These are phyloP conservation scores for Zosterops pallidus DNA, from an alignment of 2,113 vertebrate species.

Conservation along the genomic window DNA sequence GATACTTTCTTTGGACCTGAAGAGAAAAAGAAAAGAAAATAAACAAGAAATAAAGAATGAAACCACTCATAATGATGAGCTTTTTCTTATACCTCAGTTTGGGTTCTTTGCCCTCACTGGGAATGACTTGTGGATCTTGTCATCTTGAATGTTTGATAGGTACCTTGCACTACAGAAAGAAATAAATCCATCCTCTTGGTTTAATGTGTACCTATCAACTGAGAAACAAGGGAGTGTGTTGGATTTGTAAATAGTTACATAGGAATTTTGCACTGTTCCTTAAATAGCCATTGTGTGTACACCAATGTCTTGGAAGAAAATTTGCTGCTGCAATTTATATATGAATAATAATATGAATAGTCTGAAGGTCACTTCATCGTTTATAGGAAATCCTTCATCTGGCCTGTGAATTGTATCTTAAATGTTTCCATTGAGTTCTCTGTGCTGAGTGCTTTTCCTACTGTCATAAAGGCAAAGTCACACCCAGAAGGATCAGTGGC, in stretches of 20 bases:
- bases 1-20: background rate
- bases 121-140: background rate
- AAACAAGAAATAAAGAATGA: background rate
- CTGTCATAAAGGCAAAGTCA: background rate
- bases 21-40: background rate
- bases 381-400: background rate
- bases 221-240: background rate
- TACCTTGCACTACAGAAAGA: background rate
- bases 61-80: background rate
- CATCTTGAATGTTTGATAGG: background rate
- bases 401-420: background rate
- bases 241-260: background rate
- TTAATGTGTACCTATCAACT: background rate
- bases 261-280: background rate
- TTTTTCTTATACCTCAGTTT: background rate
- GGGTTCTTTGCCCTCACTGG: rapidly evolving
- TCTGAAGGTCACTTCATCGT: background rate
- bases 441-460: background rate
- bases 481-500: background rate
- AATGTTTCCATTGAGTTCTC: background rate
- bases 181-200: background rate
- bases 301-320: background rate
- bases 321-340: background rate
- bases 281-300: background rate
- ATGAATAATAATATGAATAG: background rate